Evolutionary conservation across 2,113 vertebrate genomes (phyloP).

Genomic region (Anoura caudifer): DNA sequence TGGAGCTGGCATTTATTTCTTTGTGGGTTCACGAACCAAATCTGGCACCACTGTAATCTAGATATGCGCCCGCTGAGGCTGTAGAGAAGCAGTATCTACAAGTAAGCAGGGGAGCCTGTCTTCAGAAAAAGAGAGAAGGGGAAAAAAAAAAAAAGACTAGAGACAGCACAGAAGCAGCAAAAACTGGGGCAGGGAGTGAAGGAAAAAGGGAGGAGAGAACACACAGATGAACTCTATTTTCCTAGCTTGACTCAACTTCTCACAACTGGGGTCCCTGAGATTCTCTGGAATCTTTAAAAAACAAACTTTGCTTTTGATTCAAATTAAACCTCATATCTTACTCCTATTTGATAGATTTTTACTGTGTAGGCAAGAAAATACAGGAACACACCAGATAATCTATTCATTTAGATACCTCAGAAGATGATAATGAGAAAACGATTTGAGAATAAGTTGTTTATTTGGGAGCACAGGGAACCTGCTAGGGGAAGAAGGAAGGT

Average conservation of each 20-base stretch:
- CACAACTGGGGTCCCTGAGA: background rate
- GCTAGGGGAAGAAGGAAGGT: background rate
- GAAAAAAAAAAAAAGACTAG: background rate
- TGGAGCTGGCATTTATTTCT: background rate
- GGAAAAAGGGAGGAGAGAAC: background rate
- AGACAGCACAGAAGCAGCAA: background rate
- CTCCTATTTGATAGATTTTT: background rate
- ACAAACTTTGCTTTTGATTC: background rate
- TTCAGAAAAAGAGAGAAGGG: background rate
- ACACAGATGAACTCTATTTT: background rate
- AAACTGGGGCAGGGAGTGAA: background rate
- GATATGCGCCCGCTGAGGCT: background rate
- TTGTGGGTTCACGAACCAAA: background rate
- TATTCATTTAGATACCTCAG: background rate
- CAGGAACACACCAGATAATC: background rate
- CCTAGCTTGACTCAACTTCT: background rate
- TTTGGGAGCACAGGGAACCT: background rate
- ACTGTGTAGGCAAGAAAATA: background rate
- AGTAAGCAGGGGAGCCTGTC: background rate
- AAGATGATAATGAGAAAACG: background rate
- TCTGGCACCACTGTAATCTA: background rate
- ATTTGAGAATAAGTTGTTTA: background rate
- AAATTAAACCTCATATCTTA: background rate
- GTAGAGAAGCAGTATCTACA: background rate
- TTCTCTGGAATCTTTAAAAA: background rate